Percentiles rank a stretch among this genome's conserved stretches.
phyloP scores from a whole-genome alignment of 2,888 invertebrate species.

The Priocnemis perturbator region DNA sequence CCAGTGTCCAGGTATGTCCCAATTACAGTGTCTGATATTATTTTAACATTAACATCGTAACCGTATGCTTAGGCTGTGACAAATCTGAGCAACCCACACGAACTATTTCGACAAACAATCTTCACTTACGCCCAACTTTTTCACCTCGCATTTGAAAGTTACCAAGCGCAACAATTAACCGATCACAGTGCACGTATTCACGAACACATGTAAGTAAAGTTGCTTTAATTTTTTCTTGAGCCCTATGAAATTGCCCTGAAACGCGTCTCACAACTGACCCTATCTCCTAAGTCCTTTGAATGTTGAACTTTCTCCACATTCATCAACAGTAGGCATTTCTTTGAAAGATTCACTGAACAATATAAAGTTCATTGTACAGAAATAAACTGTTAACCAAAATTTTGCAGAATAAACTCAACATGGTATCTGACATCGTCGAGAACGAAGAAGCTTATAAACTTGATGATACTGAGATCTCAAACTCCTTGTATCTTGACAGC shows the following conservation, averaged over 20 bases:
- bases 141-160: constrained; percentile 30
- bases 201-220: not conserved
- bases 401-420: constrained; percentile 7
- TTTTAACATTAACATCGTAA: too few species aligned
- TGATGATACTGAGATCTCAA: constrained; percentile 32
- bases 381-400: too few species aligned
- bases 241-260: not conserved
- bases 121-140: constrained; percentile 16
- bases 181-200: constrained; percentile 24
- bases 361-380: too few species aligned
- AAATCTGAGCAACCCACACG: constrained; percentile 17
- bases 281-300: too few species aligned
- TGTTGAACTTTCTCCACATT: not conserved
- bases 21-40: too few species aligned
- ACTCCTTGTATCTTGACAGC: constrained; percentile 32
- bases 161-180: constrained; percentile 33
- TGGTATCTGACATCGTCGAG: constrained; percentile 25
- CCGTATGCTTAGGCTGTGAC: not conserved
- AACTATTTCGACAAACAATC: constrained; percentile 14
- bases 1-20: constrained; percentile 11
- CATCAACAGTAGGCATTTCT: too few species aligned
- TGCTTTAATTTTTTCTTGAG: not conserved
- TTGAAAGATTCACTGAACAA: too few species aligned
- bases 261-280: too few species aligned
- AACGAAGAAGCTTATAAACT: constrained; percentile 19